Percentiles rank a stretch among this genome's conserved stretches.
Conservation (phyloP, 1,140 invertebrate species). For the Trypoxylus dichotomus region DNA sequence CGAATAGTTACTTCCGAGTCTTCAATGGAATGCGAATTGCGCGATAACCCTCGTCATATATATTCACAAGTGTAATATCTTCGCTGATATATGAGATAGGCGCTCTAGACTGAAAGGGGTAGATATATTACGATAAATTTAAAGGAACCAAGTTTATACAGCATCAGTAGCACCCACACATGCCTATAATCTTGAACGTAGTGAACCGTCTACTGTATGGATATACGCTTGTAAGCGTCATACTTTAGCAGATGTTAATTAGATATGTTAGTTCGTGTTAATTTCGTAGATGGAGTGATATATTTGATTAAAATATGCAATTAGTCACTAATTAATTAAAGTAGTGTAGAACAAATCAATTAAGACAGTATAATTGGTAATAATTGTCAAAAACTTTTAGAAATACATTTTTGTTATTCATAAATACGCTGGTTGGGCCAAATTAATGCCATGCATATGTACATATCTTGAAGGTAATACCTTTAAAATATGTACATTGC, state of each 20-base stretch:
- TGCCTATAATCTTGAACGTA: neutral
- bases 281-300: neutral
- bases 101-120: neutral
- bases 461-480: no score
- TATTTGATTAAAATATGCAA: neutral
- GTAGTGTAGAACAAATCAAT: no score
- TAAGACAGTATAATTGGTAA: no score
- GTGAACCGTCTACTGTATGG: no score
- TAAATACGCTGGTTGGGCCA: no score
- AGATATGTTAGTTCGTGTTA: neutral
- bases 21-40: conserved; percentile 19
- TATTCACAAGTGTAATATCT: conserved; percentile 14
- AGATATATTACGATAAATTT: conserved; percentile 23
- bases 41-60: conserved; percentile 23
- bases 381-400: no score
- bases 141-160: conserved; percentile 1
- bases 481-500: no score
- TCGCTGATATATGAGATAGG: conserved; percentile 19
- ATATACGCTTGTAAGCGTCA: neutral
- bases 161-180: neutral
- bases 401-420: no score
- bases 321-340: no score
- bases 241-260: neutral
- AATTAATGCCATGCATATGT: no score
- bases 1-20: conserved; percentile 23